These are phyloP conservation scores for Sebastes nivosus DNA, from an alignment of 2,797 vertebrate species.

Conservation along the genomic window DNA sequence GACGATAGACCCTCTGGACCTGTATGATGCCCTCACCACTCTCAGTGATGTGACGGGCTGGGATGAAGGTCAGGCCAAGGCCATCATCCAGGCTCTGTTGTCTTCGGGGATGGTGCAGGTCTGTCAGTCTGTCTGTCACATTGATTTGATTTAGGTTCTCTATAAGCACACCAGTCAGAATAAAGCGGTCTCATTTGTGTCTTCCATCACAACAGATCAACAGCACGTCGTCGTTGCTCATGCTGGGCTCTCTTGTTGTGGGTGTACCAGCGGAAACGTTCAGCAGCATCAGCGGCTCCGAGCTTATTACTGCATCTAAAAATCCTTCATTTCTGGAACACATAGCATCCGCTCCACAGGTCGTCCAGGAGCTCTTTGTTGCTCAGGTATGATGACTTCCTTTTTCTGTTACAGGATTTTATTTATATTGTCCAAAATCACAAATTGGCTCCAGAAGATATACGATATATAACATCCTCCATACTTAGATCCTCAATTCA, in stretches of 20 bases:
- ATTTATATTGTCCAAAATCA: background rate
- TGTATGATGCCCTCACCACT: conserved; percentile 10
- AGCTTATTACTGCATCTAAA: conserved; percentile 48
- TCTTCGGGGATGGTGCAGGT: conserved; percentile 53
- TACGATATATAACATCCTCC: background rate
- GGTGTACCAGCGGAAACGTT: conserved; percentile 63
- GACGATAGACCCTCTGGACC: background rate
- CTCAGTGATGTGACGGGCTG: conserved; percentile 65
- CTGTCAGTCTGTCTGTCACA: background rate
- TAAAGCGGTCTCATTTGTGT: background rate
- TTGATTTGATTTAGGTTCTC: background rate
- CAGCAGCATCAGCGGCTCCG: background rate
- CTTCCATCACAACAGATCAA: conserved; percentile 60
- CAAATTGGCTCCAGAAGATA: background rate
- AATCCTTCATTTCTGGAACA: conserved; percentile 45
- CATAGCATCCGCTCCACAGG: conserved; percentile 39
- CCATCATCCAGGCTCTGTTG: conserved; percentile 62
- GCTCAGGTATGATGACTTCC: conserved; percentile 61
- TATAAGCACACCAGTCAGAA: background rate
- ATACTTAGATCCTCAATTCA: background rate
- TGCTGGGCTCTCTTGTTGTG: conserved; percentile 71
- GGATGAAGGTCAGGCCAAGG: conserved; percentile 71
- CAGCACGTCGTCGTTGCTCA: background rate
- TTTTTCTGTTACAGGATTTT: background rate
- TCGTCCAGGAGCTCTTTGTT: conserved; percentile 67